Conservation (phyloP, 1,140 invertebrate species). For the Panagrolaimus sp. region DNA sequence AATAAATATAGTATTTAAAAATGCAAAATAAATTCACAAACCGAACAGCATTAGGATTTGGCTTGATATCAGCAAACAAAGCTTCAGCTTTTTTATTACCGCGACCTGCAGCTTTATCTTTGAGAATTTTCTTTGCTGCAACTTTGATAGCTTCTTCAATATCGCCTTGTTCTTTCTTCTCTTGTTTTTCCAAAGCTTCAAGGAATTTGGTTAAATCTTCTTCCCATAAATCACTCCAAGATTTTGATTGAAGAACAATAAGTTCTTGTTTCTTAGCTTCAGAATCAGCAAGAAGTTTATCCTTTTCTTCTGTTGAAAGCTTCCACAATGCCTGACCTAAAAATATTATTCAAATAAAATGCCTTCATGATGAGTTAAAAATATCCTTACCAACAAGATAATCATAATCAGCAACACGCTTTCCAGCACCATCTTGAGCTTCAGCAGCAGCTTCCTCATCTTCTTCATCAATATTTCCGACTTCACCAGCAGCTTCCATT, state of each 20-base stretch:
- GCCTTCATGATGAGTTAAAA: slow-evolving; percentile 60
- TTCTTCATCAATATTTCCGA: slow-evolving; percentile 47
- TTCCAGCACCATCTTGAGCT: slow-evolving; percentile 35
- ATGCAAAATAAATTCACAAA: too few species aligned
- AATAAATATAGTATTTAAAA: too few species aligned
- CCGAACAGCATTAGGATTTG: slow-evolving; percentile 25
- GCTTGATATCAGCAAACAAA: slow-evolving; percentile 24
- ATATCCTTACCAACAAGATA: slow-evolving; percentile 88
- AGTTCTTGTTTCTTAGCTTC: slow-evolving; percentile 63
- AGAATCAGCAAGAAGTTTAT: slow-evolving; percentile 78
- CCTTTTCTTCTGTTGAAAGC: slow-evolving; percentile 68
- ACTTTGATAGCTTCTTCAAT: slow-evolving; percentile 42
- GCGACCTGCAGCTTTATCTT: slow-evolving; percentile 21
- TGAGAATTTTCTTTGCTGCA: slow-evolving; percentile 35
- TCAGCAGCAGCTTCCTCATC: slow-evolving; percentile 54
- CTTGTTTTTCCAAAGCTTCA: slow-evolving; percentile 64
- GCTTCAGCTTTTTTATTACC: slow-evolving; percentile 2
- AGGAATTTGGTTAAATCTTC: slow-evolving; percentile 78
- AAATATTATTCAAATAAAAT: too few species aligned
- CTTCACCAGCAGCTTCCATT: slow-evolving; percentile 50
- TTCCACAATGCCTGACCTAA: slow-evolving; percentile 57
- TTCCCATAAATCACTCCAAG: slow-evolving; percentile 75
- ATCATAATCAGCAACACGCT: slow-evolving; percentile 67
- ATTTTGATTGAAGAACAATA: slow-evolving; percentile 64
- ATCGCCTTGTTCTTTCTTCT: slow-evolving; percentile 46